Conservation (phyloP, 2,113 vertebrate species). For the Ochotona princeps region DNA sequence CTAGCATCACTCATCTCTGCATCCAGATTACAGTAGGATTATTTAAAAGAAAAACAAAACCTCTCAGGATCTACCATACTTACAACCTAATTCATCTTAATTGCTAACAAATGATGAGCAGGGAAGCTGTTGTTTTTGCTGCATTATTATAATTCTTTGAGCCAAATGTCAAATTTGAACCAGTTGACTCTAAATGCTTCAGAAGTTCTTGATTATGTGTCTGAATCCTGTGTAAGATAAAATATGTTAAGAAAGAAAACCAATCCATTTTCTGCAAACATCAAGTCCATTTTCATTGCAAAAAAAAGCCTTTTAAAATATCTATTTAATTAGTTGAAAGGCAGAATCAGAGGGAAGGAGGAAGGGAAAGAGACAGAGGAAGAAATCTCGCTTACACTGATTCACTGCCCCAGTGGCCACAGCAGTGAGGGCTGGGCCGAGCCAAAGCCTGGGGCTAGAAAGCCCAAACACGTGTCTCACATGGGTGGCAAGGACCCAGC, state of each 20-base stretch:
- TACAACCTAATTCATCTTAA: background rate
- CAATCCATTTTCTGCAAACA: background rate
- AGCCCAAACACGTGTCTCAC: too few relatives aligned
- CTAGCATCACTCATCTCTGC: background rate
- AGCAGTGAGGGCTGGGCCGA: too few relatives aligned
- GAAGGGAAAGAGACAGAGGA: too few relatives aligned
- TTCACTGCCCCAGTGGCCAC: too few relatives aligned
- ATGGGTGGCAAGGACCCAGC: too few relatives aligned
- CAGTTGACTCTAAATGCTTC: background rate
- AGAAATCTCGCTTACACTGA: too few relatives aligned
- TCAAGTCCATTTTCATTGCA: background rate
- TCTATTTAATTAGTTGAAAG: too few relatives aligned
- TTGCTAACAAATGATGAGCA: background rate
- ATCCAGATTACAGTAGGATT: background rate
- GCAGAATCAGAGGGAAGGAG: too few relatives aligned
- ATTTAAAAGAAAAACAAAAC: background rate
- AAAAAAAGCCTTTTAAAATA: background rate
- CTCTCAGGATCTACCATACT: accelerated
- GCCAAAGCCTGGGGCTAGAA: too few relatives aligned
- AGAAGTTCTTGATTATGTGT: background rate
- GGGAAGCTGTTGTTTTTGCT: background rate
- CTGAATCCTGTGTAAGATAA: background rate
- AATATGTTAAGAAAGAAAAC: background rate
- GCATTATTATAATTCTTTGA: background rate
- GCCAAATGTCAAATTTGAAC: background rate